Evolutionary conservation across 1,140 invertebrate species (phyloP), one percentile per base, ranked within the genome.

Genomic region (Drosophila punjabiensis): DNA sequence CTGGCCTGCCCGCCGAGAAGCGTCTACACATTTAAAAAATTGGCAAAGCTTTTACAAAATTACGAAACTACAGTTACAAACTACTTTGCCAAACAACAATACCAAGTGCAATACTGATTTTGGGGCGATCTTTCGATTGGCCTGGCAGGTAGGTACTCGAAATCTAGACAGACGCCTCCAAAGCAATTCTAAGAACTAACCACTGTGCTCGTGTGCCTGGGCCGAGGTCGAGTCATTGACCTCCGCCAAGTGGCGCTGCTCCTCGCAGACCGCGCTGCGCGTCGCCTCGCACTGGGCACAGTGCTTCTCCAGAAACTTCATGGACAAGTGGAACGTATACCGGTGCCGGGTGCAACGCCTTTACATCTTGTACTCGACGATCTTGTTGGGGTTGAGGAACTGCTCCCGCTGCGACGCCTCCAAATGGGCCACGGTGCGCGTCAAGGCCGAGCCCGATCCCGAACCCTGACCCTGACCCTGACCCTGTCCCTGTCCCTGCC

Each of bases 361-460:
- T 93, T 93, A 93, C 92, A 93, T 93, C 74, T 93, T 93, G 76
- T 93, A 92, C 81, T 93, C 92, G 76, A 93, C 85, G 59, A 93
- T 93, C 79, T 92, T 92, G 67, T 91, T 93, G 70, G 92, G 90
- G 79, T 93, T 93, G 61, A 93, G 85, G 82, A 93, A 93, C 81
- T 93, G 92, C 74, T 93, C 89, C 68, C 87, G 89, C 79, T 93
- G 90, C 59, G 82, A 78, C 28, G 84, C 88, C 70, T 93, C 92
- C 69, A 92, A 76, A 20, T 92, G 90, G 61, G 92, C 85, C 14
- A 93, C 90, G 13, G 92, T 93, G 48, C 92, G 91, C 56, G 82
- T 87, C 50, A 93, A 52, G 16, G 89, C 77, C 45, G 84, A 91
- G 32, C 80, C 86, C 14, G 80, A 52, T 10, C 81, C 81, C 18